Percentiles rank a stretch among this genome's conserved stretches.
Evolutionary conservation across 2,797 vertebrate genomes (phyloP).

Genomic region (Thunnus albacares): DNA sequence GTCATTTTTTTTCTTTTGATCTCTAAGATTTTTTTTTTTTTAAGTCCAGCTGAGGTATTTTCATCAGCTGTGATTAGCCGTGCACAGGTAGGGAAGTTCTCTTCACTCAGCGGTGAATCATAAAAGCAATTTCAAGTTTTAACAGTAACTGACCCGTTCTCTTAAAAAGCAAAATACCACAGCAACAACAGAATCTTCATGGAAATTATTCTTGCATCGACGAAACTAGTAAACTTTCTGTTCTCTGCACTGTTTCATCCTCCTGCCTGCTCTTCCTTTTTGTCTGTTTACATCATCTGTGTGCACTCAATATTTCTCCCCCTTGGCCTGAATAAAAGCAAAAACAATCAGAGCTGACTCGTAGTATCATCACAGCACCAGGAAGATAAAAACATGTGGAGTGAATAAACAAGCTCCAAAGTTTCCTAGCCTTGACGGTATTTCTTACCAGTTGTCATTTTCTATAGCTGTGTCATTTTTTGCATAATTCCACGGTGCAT

Average conservation of each 20-base stretch:
- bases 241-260: slow-evolving; percentile 8
- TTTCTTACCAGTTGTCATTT: slow-evolving; percentile 75
- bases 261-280: slow-evolving; percentile 31
- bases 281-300: slow-evolving; percentile 63
- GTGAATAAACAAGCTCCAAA: slow-evolving; percentile 75
- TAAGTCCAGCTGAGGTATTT: slow-evolving; percentile 47
- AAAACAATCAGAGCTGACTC: slow-evolving; percentile 68
- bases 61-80: slow-evolving; percentile 52
- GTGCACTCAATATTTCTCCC: slow-evolving; percentile 55
- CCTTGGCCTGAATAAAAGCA: slow-evolving; percentile 61
- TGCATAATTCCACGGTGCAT: slow-evolving; percentile 82
- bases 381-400: slow-evolving; percentile 64
- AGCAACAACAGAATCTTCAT: slow-evolving; percentile 8
- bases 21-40: slow-evolving; percentile 26
- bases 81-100: slow-evolving; percentile 37
- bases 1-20: slow-evolving; percentile 45
- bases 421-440: slow-evolving; percentile 66
- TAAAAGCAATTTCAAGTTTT: slow-evolving; percentile 44
- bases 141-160: slow-evolving; percentile 15
- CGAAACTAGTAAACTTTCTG: slow-evolving; percentile 24
- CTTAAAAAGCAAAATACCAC: slow-evolving; percentile 37
- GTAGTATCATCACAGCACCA: slow-evolving; percentile 55
- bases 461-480: slow-evolving; percentile 72
- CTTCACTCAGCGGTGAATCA: slow-evolving; percentile 12
- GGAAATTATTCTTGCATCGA: slow-evolving; percentile 11